Base-by-base conservation (phyloP, 2,888 invertebrate genomes). In the Yponomeuta evonymella region DNA sequence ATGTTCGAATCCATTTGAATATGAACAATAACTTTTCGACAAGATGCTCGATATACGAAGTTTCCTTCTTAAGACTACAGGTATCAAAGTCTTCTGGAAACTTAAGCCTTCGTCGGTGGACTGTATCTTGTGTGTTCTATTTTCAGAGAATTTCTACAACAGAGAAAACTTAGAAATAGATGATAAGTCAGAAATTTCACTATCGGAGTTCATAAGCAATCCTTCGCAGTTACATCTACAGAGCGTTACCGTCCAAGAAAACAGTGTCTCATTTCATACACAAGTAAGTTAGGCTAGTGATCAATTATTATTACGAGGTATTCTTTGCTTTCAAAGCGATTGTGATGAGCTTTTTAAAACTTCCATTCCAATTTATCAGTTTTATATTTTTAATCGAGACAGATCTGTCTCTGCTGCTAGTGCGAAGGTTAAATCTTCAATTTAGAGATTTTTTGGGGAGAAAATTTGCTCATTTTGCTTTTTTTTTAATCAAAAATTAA, bases 161-260 rank as follows among this genome's bases (percentile, higher is more conserved):
- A 76, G 75, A 72, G 72, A 78, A 23, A 77, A 81, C 63, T 73
- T 86, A 63, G 76, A 77, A 63, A 69, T 87, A 30, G 79, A 83
- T 75, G 78, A 76, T 10, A 79, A 80, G 73, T 79, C 84, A 51
- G 86, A 86, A 73, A 84, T 86, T 72, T 78, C 79, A 9, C 73
- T 92, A 48, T 76, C 82, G 70, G 87, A 90, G 73, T 93, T 93
- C 71, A 81, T 91, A 70, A 85, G 87, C 73, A 87, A 87, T 74
- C 78, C 90, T 70, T 88, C 89, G 76, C 81, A 78, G 72, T 74
- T 89, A 12, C 73, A 88, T 67, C 76, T 93, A 69, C 90, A 90
- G 79, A 79, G 79, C 63, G 78, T 74, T 72, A 64, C 83, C 43
- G 73, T 73, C 29, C 75, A 81, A 74, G 79, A 83, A 70, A 77